These are phyloP conservation scores for Tympanoctomys barrerae DNA, from an alignment of 2,797 vertebrate species.

Conservation along the genomic window DNA sequence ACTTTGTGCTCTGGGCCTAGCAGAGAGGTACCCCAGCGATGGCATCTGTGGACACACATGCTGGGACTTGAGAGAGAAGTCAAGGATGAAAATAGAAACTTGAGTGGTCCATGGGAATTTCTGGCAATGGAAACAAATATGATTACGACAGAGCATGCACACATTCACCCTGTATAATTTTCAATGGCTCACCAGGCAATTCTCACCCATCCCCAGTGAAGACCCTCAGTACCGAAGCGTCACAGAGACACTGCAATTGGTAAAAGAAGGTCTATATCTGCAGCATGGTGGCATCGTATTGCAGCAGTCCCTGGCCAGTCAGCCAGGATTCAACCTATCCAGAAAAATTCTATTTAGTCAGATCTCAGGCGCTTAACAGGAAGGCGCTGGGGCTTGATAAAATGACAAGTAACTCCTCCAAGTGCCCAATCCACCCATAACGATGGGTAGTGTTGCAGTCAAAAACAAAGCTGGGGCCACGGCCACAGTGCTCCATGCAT, in stretches of 20 bases:
- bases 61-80: background rate
- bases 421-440: background rate
- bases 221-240: slow-evolving; percentile 48
- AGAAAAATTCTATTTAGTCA: background rate
- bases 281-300: background rate
- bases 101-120: background rate
- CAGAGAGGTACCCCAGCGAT: background rate
- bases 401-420: background rate
- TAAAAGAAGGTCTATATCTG: slow-evolving; percentile 22
- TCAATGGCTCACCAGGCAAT: slow-evolving; percentile 30
- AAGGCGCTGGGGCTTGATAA: background rate
- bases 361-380: background rate
- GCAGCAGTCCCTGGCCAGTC: background rate
- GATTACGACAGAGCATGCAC: background rate
- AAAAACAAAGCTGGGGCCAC: background rate
- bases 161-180: background rate
- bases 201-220: slow-evolving; percentile 30
- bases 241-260: slow-evolving; percentile 27
- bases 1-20: background rate
- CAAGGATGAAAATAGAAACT: background rate
- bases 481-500: no score
- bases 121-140: background rate
- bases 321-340: background rate
- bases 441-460: background rate
- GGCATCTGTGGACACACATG: background rate